These are phyloP conservation scores for Umimayanthus kanabou DNA, from an alignment of 92 coral and sea anemone genomes.

Conservation along the genomic window DNA sequence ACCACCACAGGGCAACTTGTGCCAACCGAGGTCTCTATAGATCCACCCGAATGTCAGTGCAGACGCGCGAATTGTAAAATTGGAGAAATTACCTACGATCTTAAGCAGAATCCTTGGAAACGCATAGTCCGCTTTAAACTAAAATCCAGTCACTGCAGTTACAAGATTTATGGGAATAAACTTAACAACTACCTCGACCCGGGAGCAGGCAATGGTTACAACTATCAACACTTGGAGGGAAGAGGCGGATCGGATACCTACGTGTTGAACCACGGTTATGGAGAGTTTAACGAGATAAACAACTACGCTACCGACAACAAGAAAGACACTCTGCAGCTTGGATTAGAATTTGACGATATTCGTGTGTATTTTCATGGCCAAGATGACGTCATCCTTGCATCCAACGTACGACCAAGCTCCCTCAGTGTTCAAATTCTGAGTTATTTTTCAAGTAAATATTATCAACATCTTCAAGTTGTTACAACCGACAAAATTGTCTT, in stretches of 20 bases:
- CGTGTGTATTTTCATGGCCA: slow-evolving; percentile 34
- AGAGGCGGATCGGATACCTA: slow-evolving; percentile 57
- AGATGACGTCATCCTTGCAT: slow-evolving; percentile 47
- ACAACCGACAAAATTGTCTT: slow-evolving; percentile 47
- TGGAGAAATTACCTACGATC: not conserved
- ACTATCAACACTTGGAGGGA: slow-evolving; percentile 50
- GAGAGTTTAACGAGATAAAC: slow-evolving; percentile 20
- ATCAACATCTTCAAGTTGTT: slow-evolving; percentile 55
- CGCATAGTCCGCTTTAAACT: not conserved
- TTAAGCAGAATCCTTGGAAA: not conserved
- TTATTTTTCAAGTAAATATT: not conserved
- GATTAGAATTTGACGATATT: slow-evolving; percentile 50
- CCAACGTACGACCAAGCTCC: slow-evolving; percentile 39
- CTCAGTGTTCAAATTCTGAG: not conserved
- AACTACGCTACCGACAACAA: slow-evolving; percentile 49
- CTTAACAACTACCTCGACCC: slow-evolving; percentile 67
- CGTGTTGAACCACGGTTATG: slow-evolving; percentile 59
- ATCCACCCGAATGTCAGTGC: not conserved
- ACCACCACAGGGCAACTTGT: slow-evolving; percentile 11
- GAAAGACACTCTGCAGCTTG: slow-evolving; percentile 50
- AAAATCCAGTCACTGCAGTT: slow-evolving; percentile 63
- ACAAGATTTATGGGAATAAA: slow-evolving; percentile 48
- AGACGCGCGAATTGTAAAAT: not conserved
- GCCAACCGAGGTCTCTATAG: slow-evolving; percentile 56
- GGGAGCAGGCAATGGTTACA: slow-evolving; percentile 62